phyloP scores from a whole-genome alignment of 2,797 vertebrate species.

The Danio kyathit region DNA sequence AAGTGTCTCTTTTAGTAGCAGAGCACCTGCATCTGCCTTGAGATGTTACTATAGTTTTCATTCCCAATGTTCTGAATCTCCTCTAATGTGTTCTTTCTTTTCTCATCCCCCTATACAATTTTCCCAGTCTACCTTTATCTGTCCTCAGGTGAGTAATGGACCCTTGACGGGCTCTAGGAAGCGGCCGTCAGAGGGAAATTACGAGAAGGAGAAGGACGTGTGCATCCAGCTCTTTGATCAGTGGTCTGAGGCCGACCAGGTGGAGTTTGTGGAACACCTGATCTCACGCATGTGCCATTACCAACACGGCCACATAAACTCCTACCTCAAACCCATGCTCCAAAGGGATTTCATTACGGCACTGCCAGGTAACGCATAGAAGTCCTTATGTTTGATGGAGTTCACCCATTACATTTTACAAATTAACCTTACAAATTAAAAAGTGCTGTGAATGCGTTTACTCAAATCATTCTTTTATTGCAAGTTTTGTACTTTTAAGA shows the following conservation, averaged over 20 bases:
- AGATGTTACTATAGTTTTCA: not conserved
- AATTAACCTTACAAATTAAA: not conserved
- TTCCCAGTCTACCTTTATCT: conserved; percentile 33
- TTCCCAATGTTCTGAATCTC: not conserved
- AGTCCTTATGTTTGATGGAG: not conserved
- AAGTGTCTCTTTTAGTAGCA: not conserved
- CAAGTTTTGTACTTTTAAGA: too few relatives aligned
- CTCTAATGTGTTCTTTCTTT: not conserved
- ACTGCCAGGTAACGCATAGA: conserved; percentile 86
- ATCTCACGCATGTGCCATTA: conserved; percentile 99
- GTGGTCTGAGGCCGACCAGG: conserved; percentile 99
- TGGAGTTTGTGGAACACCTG: conserved; percentile 98
- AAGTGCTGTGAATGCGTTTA: not conserved
- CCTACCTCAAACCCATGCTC: conserved; percentile 99
- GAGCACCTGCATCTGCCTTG: not conserved
- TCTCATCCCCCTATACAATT: conserved; percentile 10
- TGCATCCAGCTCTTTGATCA: conserved; percentile 91
- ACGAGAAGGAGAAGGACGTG: conserved; percentile 89
- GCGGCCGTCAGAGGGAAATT: conserved; percentile 88
- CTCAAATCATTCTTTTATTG: too few relatives aligned
- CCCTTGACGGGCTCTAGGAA: conserved; percentile 88
- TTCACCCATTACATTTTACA: not conserved
- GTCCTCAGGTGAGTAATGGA: conserved; percentile 85
- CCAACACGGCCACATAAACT: conserved; percentile 99
- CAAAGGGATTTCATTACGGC: conserved; percentile 99